A percentile compares a stretch with the other conserved stretches of the same genome.
Evolutionary conservation across 2,888 invertebrate genomes (phyloP).

Genomic region (Cheilosia urbana): DNA sequence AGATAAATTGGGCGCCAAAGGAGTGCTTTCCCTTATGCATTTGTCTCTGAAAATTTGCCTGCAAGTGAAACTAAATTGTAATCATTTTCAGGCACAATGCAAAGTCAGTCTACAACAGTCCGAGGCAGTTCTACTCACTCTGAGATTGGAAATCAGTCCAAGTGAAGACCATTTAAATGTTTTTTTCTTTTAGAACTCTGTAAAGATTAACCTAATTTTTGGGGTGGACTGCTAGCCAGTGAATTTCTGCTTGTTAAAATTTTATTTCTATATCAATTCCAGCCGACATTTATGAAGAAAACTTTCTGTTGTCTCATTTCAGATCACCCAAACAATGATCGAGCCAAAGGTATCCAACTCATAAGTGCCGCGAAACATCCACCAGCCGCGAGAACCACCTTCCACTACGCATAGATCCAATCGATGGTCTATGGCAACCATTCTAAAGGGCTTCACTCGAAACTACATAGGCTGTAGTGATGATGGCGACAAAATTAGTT

Average conservation of each 20-base stretch:
- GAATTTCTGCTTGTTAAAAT: background rate
- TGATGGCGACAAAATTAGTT: slow-evolving; percentile 80
- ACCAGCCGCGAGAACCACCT: slow-evolving; percentile 2
- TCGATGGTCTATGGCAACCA: slow-evolving; percentile 76
- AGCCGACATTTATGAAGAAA: background rate
- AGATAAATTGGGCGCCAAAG: too few species aligned
- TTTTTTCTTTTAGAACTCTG: too few species aligned
- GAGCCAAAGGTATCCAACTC: background rate
- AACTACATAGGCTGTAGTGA: slow-evolving; percentile 77
- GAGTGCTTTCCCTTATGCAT: too few species aligned
- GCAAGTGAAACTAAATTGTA: too few species aligned
- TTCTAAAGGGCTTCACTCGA: slow-evolving; percentile 65
- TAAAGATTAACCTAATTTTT: too few species aligned
- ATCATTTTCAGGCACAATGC: too few species aligned
- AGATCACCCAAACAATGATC: slow-evolving; percentile 2
- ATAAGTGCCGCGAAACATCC: background rate
- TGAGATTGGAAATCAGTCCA: too few species aligned
- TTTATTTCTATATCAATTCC: background rate
- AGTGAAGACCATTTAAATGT: too few species aligned
- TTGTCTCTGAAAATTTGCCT: too few species aligned
- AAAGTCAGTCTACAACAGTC: too few species aligned
- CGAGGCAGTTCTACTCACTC: too few species aligned
- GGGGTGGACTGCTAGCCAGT: too few species aligned
- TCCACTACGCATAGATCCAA: slow-evolving; percentile 65
- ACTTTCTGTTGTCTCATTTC: slow-evolving; percentile 6